Evolutionary conservation across 2,888 invertebrate species (phyloP).

Genomic region (Ramazzottius varieornatus): DNA sequence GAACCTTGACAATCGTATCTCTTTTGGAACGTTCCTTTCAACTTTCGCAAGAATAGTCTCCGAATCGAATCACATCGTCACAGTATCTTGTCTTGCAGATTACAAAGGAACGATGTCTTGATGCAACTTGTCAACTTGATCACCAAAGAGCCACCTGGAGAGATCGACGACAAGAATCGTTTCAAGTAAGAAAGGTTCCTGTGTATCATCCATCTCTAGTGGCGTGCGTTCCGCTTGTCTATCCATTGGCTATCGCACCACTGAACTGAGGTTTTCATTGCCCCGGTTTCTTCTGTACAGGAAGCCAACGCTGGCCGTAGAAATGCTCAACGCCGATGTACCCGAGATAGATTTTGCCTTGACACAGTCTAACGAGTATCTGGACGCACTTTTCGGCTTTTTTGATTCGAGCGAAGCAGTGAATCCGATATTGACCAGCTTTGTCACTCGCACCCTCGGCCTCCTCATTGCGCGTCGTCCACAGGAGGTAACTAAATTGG

Average conservation of each 20-base stretch:
- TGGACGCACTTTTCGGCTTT: background rate
- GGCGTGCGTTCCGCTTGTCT: too few species aligned
- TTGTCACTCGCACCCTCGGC: background rate
- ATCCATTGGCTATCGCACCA: too few species aligned
- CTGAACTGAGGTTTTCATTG: too few species aligned
- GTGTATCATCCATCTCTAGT: too few species aligned
- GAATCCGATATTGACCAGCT: background rate
- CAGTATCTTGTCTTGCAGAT: too few species aligned
- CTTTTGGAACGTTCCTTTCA: background rate
- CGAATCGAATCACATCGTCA: too few species aligned
- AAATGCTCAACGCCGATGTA: background rate
- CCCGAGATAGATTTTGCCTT: background rate
- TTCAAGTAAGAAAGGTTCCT: background rate
- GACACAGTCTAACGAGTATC: background rate
- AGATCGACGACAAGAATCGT: background rate
- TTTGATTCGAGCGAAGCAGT: background rate
- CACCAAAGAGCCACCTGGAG: background rate
- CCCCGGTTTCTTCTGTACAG: too few species aligned
- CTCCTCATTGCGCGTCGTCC: background rate
- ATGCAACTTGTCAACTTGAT: background rate
- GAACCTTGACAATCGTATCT: too few species aligned
- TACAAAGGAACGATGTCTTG: background rate
- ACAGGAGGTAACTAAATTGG: background rate
- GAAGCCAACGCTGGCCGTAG: background rate
- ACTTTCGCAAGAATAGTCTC: too few species aligned